These are phyloP conservation scores for Aldabrachelys gigantea DNA, from an alignment of 2,113 vertebrate species.

Conservation along the genomic window DNA sequence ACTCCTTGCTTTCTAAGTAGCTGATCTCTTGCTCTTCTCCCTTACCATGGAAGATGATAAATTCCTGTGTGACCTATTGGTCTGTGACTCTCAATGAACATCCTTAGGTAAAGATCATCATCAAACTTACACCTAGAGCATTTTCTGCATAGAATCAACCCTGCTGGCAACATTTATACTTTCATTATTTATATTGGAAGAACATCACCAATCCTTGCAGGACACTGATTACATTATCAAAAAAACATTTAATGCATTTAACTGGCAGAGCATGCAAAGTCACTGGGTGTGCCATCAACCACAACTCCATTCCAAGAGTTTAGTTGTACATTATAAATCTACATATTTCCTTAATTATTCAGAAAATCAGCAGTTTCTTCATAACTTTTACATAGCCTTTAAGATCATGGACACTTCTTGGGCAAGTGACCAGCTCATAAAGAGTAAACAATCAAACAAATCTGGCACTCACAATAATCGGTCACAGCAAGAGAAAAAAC, in stretches of 20 bases:
- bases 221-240: not conserved
- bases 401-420: not conserved
- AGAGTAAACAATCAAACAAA: not conserved
- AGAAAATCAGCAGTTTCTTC: not conserved
- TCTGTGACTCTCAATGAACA: constrained; percentile 15
- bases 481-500: not conserved
- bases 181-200: constrained; percentile 51
- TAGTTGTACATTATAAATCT: not conserved
- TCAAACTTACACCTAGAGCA: not conserved
- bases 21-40: constrained; percentile 49
- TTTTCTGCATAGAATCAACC: not conserved
- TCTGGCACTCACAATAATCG: not conserved
- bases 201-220: not conserved
- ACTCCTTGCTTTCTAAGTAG: constrained; percentile 54
- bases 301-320: constrained; percentile 26
- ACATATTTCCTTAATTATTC: not conserved
- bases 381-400: not conserved
- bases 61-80: constrained; percentile 54
- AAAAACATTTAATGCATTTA: constrained; percentile 37
- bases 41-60: constrained; percentile 46
- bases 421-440: not conserved
- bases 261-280: constrained; percentile 51
- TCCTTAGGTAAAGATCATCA: not conserved
- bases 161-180: constrained; percentile 18
- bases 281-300: constrained; percentile 11